Evolutionary conservation across 2,797 vertebrate genomes (phyloP).

Genomic region (Novumbra hubbsi): DNA sequence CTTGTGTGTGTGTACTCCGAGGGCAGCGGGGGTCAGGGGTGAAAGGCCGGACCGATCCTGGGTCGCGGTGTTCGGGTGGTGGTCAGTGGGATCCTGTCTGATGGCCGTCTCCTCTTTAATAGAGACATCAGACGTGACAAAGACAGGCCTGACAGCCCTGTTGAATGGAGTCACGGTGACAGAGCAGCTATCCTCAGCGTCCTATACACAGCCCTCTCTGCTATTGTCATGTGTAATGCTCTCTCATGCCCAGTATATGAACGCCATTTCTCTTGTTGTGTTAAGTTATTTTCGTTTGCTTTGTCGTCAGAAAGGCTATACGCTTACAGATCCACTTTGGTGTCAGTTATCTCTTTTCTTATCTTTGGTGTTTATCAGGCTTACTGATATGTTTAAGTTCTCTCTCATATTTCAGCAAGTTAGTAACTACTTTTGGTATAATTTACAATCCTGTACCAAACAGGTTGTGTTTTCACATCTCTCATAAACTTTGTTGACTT

Average conservation of each 20-base stretch:
- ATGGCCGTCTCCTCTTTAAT: slow-evolving; percentile 70
- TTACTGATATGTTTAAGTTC: neutral
- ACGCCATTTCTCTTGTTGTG: slow-evolving; percentile 46
- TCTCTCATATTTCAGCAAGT: neutral
- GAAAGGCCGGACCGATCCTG: slow-evolving; percentile 67
- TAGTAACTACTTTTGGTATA: slow-evolving; percentile 15
- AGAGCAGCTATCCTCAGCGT: slow-evolving; percentile 53
- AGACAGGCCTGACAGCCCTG: slow-evolving; percentile 72
- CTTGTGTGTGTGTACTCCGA: slow-evolving; percentile 16
- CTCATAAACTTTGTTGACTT: neutral
- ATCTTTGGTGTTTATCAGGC: neutral
- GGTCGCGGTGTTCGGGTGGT: slow-evolving; percentile 59
- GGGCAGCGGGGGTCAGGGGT: slow-evolving; percentile 51
- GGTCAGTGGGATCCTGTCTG: slow-evolving; percentile 46
- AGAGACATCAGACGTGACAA: slow-evolving; percentile 80
- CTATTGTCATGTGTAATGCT: slow-evolving; percentile 45
- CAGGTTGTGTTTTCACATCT: neutral
- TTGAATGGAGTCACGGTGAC: slow-evolving; percentile 69
- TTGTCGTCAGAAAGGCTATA: neutral
- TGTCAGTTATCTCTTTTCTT: slow-evolving; percentile 17
- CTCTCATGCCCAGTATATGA: slow-evolving; percentile 45
- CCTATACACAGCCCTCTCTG: slow-evolving; percentile 40
- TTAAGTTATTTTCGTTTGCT: slow-evolving; percentile 54
- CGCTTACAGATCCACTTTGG: neutral
- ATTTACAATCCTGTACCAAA: neutral